A percentile compares a stretch with the other conserved stretches of the same genome.
These are phyloP conservation scores for Nannospalax galili DNA, from an alignment of 2,113 vertebrate genomes.

Conservation along the genomic window DNA sequence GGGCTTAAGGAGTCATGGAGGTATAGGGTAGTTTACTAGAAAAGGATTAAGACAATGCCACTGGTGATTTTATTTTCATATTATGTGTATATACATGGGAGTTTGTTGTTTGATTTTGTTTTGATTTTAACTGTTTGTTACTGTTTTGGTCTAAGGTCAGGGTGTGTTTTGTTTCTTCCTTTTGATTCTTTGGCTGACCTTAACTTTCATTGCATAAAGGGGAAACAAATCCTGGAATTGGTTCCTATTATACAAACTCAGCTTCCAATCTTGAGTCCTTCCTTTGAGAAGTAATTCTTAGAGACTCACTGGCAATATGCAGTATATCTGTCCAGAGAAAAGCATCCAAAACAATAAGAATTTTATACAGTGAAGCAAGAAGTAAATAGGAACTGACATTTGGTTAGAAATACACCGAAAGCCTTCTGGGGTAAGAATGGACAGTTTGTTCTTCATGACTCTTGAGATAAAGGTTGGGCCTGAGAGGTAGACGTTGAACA, in stretches of 20 bases:
- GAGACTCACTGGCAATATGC: background rate
- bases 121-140: background rate
- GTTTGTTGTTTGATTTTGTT: background rate
- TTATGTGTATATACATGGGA: background rate
- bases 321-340: background rate
- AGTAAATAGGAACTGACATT: background rate
- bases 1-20: background rate
- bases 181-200: background rate
- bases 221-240: background rate
- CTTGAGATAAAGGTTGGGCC: background rate
- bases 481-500: background rate
- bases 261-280: background rate
- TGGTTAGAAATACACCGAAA: background rate
- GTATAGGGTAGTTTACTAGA: background rate
- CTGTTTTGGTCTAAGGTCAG: background rate
- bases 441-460: background rate
- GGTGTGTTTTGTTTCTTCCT: background rate
- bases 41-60: background rate
- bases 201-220: background rate
- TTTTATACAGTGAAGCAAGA: background rate
- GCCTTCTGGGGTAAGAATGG: background rate
- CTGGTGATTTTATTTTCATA: background rate
- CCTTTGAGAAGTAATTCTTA: conserved; percentile 19
- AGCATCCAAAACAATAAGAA: background rate
- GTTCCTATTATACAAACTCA: conserved; percentile 16